Evolutionary conservation across 2,797 vertebrate genomes (phyloP).

Genomic region (Caiman crocodilus): DNA sequence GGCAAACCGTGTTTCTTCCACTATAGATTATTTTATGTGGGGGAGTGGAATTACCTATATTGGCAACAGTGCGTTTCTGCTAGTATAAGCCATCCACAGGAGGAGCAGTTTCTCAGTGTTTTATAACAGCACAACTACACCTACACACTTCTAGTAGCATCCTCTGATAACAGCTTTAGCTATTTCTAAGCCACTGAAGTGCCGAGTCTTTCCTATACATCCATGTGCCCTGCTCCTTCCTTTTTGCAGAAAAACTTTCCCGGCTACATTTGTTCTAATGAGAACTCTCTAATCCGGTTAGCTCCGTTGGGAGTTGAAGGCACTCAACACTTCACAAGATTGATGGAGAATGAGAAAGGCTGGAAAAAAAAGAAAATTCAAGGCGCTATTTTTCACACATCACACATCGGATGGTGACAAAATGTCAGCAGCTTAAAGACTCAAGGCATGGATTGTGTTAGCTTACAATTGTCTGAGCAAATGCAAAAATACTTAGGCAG

Average conservation of each 20-base stretch:
- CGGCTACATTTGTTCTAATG: not conserved
- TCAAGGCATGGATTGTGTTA: not conserved
- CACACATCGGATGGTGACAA: not conserved
- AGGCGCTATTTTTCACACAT: slow-evolving; percentile 1
- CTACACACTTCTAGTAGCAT: not conserved
- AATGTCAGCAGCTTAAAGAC: not conserved
- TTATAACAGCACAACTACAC: not conserved
- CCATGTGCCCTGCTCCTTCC: not conserved
- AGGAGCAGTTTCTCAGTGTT: not conserved
- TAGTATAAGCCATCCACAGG: not conserved
- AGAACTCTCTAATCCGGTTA: not conserved
- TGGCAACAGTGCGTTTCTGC: not conserved
- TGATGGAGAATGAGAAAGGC: not conserved
- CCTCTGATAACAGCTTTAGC: not conserved
- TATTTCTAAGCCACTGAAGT: not conserved
- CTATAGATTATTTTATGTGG: not conserved
- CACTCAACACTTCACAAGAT: slow-evolving; percentile 17
- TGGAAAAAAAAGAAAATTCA: not conserved
- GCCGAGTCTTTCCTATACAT: not conserved
- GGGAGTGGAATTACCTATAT: not conserved
- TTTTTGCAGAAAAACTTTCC: not conserved
- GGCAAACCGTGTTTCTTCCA: not conserved
- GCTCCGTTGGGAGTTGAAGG: not conserved
- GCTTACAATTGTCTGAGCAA: not conserved
- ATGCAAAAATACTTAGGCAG: not conserved